Evolutionary conservation across 2,888 invertebrate genomes (phyloP).

Genomic region (Aleiodes testaceus): DNA sequence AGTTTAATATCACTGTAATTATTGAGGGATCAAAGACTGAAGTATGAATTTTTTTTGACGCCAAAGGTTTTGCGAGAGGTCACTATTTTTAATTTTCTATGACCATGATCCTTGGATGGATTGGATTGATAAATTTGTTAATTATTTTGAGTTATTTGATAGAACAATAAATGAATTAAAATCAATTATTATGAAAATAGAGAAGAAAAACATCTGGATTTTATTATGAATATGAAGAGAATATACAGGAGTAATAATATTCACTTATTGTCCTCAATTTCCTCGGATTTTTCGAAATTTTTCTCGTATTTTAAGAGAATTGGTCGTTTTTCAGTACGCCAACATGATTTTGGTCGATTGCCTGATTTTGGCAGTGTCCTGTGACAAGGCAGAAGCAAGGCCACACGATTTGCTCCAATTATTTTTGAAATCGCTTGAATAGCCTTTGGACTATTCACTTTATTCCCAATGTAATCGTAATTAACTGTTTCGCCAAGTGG

Average conservation of each 20-base stretch:
- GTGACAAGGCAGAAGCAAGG: conserved; percentile 66
- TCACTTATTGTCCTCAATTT: no score
- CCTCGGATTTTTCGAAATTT: not conserved
- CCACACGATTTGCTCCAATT: conserved; percentile 60
- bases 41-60: no score
- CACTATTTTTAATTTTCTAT: no score
- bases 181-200: no score
- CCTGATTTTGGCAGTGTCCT: conserved; percentile 62
- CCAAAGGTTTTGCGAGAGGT: no score
- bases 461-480: conserved; percentile 60
- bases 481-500: conserved; percentile 56
- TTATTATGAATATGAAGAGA: no score
- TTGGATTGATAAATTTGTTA: no score
- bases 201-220: no score
- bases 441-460: conserved; percentile 60
- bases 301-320: conserved; percentile 25
- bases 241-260: no score
- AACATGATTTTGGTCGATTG: conserved; percentile 27
- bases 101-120: no score
- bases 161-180: no score
- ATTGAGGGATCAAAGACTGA: conserved; percentile 10
- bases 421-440: conserved; percentile 63
- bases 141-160: no score
- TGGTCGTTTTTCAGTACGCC: conserved; percentile 26
- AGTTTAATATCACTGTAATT: not conserved